These are phyloP conservation scores for Myotis lucifugus DNA, from an alignment of 2,113 vertebrate genomes.

Conservation along the genomic window DNA sequence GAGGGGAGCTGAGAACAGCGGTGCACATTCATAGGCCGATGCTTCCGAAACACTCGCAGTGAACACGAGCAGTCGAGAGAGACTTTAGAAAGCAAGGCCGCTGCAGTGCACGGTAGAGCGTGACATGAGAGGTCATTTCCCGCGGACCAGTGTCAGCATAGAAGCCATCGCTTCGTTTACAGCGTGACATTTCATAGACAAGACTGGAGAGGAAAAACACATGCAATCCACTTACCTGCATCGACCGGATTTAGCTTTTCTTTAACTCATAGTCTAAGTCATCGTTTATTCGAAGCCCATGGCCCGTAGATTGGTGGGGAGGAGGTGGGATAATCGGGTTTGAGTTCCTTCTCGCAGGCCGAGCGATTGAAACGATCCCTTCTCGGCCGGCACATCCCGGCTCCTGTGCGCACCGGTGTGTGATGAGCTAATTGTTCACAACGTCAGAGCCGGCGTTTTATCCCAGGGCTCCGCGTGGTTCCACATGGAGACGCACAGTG, in stretches of 20 bases:
- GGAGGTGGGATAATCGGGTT: slow-evolving; percentile 30
- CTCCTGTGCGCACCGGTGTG: neutral
- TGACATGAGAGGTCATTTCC: neutral
- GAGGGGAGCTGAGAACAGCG: neutral
- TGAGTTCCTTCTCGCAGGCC: slow-evolving; percentile 45
- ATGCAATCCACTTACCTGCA: neutral
- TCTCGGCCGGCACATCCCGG: neutral
- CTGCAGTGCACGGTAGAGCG: neutral
- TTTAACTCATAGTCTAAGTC: neutral
- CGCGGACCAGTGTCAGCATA: neutral
- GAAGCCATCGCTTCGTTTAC: neutral
- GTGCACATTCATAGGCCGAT: neutral
- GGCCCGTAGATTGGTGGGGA: slow-evolving; percentile 52
- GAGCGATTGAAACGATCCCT: slow-evolving; percentile 61
- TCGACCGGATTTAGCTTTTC: neutral
- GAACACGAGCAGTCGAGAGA: neutral
- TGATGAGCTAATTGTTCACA: neutral
- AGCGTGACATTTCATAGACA: neutral
- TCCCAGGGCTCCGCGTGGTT: neutral
- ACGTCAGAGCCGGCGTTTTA: neutral
- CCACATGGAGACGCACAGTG: neutral
- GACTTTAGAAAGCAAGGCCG: neutral
- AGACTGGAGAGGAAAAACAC: neutral
- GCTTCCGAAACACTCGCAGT: neutral
- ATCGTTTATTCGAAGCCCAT: neutral